Conservation (phyloP, 2,113 vertebrate species). For the Rhinolophus sinicus region DNA sequence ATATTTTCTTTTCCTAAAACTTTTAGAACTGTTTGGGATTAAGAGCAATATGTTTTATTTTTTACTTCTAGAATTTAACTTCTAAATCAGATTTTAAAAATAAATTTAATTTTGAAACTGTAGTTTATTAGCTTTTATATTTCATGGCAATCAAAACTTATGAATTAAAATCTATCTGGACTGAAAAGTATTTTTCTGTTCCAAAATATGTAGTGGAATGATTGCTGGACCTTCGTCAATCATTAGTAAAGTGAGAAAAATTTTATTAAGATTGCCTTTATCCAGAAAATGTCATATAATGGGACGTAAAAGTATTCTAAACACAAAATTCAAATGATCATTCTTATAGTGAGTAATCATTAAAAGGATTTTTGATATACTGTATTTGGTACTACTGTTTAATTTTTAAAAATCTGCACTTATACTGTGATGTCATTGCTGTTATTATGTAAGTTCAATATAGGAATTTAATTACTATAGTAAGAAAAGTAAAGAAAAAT, state of each 20-base stretch:
- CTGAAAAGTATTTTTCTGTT: constrained; percentile 16
- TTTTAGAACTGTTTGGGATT: neutral
- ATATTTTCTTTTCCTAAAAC: neutral
- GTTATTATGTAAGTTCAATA: constrained; percentile 25
- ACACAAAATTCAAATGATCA: constrained; percentile 25
- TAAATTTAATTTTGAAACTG: constrained; percentile 33
- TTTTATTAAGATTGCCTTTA: constrained; percentile 18
- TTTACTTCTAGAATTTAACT: constrained; percentile 51
- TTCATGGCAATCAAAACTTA: neutral
- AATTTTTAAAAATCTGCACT: neutral
- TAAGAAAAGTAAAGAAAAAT: constrained; percentile 41
- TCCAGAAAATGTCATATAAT: constrained; percentile 39
- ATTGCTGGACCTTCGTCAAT: neutral
- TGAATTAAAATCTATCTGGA: constrained; percentile 4
- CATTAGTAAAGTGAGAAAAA: constrained; percentile 21
- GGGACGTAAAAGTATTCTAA: constrained; percentile 10
- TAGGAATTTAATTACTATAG: constrained; percentile 20
- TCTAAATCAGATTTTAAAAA: constrained; percentile 44
- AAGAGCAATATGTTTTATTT: constrained; percentile 7
- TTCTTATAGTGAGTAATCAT: neutral
- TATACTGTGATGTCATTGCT: neutral
- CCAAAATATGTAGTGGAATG: constrained; percentile 13
- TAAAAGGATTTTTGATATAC: constrained; percentile 51
- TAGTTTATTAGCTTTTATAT: constrained; percentile 29
- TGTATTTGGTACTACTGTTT: constrained; percentile 2